A percentile compares a stretch with the other conserved stretches of the same genome.
Conservation (phyloP, 2,113 vertebrate species). For the Ptychochromis oligacanthus region DNA sequence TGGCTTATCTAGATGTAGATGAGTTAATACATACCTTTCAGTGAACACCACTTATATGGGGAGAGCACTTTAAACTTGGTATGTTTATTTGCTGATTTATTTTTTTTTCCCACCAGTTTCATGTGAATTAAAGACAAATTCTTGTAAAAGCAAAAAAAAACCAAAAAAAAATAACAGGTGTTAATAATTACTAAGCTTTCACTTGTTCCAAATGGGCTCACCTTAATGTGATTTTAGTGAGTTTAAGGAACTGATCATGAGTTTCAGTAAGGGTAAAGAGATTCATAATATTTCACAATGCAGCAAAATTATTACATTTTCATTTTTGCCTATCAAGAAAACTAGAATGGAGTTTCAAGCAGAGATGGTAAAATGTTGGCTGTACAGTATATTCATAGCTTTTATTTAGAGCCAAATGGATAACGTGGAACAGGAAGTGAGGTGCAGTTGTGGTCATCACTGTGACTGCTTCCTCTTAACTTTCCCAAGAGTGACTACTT, state of each 20-base stretch:
- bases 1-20: slow-evolving; percentile 41
- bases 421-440: slow-evolving; percentile 52
- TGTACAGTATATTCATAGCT: neutral
- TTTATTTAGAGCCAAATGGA: neutral
- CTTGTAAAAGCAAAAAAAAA: neutral
- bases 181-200: neutral
- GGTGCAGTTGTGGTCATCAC: neutral
- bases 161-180: no score
- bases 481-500: neutral
- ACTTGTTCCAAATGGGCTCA: neutral
- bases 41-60: neutral
- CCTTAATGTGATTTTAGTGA: neutral
- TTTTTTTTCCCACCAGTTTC: neutral
- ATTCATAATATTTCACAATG: neutral
- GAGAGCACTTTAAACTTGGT: no score
- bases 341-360: neutral
- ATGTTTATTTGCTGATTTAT: neutral
- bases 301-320: neutral
- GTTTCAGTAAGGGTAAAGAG: neutral
- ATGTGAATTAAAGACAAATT: neutral
- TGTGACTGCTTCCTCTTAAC: slow-evolving; percentile 37
- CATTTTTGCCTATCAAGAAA: neutral
- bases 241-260: neutral
- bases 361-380: neutral
- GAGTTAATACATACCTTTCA: slow-evolving; percentile 18